A percentile compares a stretch with the other conserved stretches of the same genome.
Conservation (phyloP, 2,113 vertebrate species). For the Periophthalmodon schlosseri region DNA sequence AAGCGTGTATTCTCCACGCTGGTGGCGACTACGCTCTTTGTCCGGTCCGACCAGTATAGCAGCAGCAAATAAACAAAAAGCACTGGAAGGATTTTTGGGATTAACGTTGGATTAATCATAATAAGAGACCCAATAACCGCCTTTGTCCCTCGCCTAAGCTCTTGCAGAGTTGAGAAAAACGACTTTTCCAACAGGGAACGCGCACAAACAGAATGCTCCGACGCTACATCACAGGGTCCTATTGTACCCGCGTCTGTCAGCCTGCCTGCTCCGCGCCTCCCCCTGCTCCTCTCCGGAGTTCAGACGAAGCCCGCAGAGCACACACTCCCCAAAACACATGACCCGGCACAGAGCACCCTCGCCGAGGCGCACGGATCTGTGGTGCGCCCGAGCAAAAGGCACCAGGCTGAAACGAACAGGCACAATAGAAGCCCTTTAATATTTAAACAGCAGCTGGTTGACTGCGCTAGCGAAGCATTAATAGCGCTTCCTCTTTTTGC, state of each 20-base stretch:
- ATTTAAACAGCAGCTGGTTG: slow-evolving; percentile 73
- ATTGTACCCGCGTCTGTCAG: slow-evolving; percentile 68
- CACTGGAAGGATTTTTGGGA: slow-evolving; percentile 60
- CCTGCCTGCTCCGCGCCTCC: slow-evolving; percentile 41
- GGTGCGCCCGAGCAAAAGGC: neutral
- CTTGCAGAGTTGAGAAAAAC: slow-evolving; percentile 30
- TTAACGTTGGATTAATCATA: slow-evolving; percentile 75
- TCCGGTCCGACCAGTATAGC: slow-evolving; percentile 64
- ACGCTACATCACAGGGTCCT: slow-evolving; percentile 47
- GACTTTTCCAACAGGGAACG: slow-evolving; percentile 24
- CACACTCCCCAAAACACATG: slow-evolving; percentile 10
- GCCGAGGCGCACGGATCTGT: neutral
- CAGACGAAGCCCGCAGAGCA: slow-evolving; percentile 28
- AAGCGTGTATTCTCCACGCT: slow-evolving; percentile 33
- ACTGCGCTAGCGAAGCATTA: slow-evolving; percentile 46
- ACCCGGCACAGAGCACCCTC: neutral
- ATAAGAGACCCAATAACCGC: slow-evolving; percentile 69
- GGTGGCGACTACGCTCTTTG: slow-evolving; percentile 72
- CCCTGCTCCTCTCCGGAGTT: slow-evolving; percentile 30
- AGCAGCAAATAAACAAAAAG: slow-evolving; percentile 77
- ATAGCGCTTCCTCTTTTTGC: slow-evolving; percentile 26
- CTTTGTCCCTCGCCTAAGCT: slow-evolving; percentile 58
- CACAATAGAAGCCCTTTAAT: slow-evolving; percentile 78
- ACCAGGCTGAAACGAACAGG: slow-evolving; percentile 22
- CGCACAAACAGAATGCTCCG: slow-evolving; percentile 40